A percentile compares a stretch with the other conserved stretches of the same genome.
Evolutionary conservation across 2,888 invertebrate species (phyloP).

Genomic region (Notodonta dromedarius): DNA sequence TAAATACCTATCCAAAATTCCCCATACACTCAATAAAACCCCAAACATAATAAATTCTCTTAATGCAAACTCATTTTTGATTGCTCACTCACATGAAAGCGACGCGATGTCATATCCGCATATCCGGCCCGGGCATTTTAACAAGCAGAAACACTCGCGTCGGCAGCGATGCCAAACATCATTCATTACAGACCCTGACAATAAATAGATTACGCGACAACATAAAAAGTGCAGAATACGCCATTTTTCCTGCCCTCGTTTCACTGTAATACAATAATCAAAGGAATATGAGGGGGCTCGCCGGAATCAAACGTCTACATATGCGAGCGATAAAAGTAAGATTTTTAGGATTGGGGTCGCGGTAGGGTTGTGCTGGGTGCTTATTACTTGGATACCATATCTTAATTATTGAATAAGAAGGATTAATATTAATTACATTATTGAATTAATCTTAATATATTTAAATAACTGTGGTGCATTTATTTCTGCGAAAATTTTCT

Average conservation of each 20-base stretch:
- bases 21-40: slow-evolving; percentile 38
- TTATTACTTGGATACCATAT: slow-evolving; percentile 3
- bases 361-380: slow-evolving; percentile 49
- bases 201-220: slow-evolving; percentile 78
- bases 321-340: slow-evolving; percentile 73
- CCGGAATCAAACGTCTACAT: slow-evolving; percentile 75
- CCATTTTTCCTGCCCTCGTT: slow-evolving; percentile 71
- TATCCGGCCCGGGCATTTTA: slow-evolving; percentile 56
- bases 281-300: slow-evolving; percentile 75
- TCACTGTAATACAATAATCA: slow-evolving; percentile 78
- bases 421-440: too few relatives aligned
- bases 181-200: slow-evolving; percentile 76
- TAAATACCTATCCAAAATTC: not conserved
- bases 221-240: slow-evolving; percentile 73
- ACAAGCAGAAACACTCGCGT: slow-evolving; percentile 68
- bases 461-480: too few relatives aligned
- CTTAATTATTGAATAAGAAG: too few relatives aligned
- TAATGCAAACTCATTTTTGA: slow-evolving; percentile 63
- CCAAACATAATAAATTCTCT: slow-evolving; percentile 27
- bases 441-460: too few relatives aligned
- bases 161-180: slow-evolving; percentile 73
- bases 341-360: slow-evolving; percentile 56
- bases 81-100: slow-evolving; percentile 65
- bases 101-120: slow-evolving; percentile 58
- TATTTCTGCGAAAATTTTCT: too few relatives aligned